A percentile compares a stretch with the other conserved stretches of the same genome.
phyloP scores from a whole-genome alignment of 2,888 invertebrate genomes.

The Iphiclides podalirius region DNA sequence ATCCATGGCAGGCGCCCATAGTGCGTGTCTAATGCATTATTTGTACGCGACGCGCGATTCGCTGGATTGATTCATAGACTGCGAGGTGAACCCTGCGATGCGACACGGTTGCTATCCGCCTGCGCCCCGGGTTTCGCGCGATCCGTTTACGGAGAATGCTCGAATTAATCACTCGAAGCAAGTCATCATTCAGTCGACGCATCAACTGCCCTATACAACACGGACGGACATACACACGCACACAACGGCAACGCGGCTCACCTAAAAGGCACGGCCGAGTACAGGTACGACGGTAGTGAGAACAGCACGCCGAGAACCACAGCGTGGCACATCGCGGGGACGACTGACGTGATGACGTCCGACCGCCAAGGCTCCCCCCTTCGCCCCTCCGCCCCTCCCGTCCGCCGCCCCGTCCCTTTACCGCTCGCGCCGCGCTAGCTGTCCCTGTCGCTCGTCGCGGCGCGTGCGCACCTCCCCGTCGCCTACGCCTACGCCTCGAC shows the following conservation, averaged over 20 bases:
- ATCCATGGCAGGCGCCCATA: slow-evolving; percentile 37
- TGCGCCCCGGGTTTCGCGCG: background rate
- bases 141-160: background rate
- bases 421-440: slow-evolving; percentile 11
- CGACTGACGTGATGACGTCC: slow-evolving; percentile 33
- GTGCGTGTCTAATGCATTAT: slow-evolving; percentile 33
- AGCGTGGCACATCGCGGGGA: slow-evolving; percentile 65
- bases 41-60: slow-evolving; percentile 27
- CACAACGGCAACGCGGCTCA: slow-evolving; percentile 36
- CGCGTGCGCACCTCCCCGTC: background rate
- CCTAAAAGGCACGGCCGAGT: slow-evolving; percentile 71
- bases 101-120: background rate
- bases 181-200: background rate
- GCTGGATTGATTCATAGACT: slow-evolving; percentile 28
- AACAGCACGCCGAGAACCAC: slow-evolving; percentile 69
- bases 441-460: slow-evolving; percentile 19
- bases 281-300: slow-evolving; percentile 68
- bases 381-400: slow-evolving; percentile 18
- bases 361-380: slow-evolving; percentile 17
- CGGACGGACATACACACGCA: slow-evolving; percentile 5
- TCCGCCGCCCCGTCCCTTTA: slow-evolving; percentile 17
- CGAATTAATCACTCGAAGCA: background rate
- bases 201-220: background rate
- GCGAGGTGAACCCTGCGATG: background rate
- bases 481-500: slow-evolving; percentile 9